These are phyloP conservation scores for Sterrhoptilus dennistouni DNA, from an alignment of 2,113 vertebrate genomes.

Conservation along the genomic window DNA sequence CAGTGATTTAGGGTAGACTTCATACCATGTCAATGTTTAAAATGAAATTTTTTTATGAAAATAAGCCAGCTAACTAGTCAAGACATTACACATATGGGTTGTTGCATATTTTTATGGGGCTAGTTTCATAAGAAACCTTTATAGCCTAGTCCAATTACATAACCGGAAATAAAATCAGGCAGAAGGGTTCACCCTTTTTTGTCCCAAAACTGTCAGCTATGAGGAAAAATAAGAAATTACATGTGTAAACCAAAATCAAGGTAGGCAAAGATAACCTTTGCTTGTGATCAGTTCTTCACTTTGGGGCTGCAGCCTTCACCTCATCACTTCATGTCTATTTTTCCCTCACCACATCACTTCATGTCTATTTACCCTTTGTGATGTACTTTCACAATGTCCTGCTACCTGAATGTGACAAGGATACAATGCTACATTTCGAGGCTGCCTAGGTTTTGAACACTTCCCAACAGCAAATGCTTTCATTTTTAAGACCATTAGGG, in stretches of 20 bases:
- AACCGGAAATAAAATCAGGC: background rate
- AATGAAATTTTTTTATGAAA: background rate
- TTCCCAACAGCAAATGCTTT: background rate
- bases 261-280: background rate
- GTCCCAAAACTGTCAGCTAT: background rate
- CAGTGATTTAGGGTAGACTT: background rate
- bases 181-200: background rate
- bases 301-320: background rate
- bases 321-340: background rate
- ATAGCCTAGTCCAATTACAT: background rate
- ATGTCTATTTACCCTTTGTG: background rate
- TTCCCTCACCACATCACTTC: background rate
- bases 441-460: background rate
- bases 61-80: background rate
- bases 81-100: background rate
- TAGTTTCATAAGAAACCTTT: background rate
- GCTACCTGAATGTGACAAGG: background rate
- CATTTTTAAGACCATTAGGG: background rate
- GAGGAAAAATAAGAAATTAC: background rate
- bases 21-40: background rate
- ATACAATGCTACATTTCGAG: background rate
- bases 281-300: background rate
- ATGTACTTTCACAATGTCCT: background rate
- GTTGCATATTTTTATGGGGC: background rate
- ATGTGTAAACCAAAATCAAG: background rate